Percentiles rank a stretch among this genome's conserved stretches.
Conservation (phyloP, 1,140 invertebrate species). For the Drosophila auraria region DNA sequence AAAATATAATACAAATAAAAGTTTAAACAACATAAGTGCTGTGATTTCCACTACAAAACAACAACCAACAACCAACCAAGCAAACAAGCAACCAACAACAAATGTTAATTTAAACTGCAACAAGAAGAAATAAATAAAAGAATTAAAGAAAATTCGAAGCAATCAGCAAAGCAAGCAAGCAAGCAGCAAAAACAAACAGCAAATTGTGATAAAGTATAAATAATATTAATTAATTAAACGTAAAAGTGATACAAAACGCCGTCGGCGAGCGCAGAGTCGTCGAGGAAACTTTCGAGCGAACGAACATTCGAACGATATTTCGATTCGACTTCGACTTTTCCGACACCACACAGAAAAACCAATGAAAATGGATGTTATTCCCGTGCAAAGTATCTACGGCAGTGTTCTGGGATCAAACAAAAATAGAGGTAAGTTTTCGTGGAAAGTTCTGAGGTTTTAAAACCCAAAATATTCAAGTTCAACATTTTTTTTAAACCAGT, state of each 20-base stretch:
- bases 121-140: slow-evolving; percentile 31
- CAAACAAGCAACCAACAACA: slow-evolving; percentile 53
- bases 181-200: slow-evolving; percentile 68
- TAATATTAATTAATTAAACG: slow-evolving; percentile 68
- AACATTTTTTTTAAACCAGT: neutral
- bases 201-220: slow-evolving; percentile 80
- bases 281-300: slow-evolving; percentile 34
- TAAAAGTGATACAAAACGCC: slow-evolving; percentile 64
- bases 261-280: slow-evolving; percentile 21
- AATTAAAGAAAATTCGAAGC: slow-evolving; percentile 47
- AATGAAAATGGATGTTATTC: slow-evolving; percentile 85
- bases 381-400: slow-evolving; percentile 75
- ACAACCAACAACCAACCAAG: slow-evolving; percentile 58
- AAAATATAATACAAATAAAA: slow-evolving; percentile 61
- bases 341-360: slow-evolving; percentile 33
- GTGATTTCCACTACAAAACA: slow-evolving; percentile 84
- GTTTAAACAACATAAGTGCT: slow-evolving; percentile 79
- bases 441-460: neutral
- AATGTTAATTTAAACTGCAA: slow-evolving; percentile 57
- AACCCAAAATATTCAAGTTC: neutral
- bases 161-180: slow-evolving; percentile 51
- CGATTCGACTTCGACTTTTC: slow-evolving; percentile 53
- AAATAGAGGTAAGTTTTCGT: slow-evolving; percentile 77
- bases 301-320: slow-evolving; percentile 42
- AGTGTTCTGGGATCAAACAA: slow-evolving; percentile 78